These are phyloP conservation scores for Amphiprion percula DNA, from an alignment of 2,113 vertebrate species.

Conservation along the genomic window DNA sequence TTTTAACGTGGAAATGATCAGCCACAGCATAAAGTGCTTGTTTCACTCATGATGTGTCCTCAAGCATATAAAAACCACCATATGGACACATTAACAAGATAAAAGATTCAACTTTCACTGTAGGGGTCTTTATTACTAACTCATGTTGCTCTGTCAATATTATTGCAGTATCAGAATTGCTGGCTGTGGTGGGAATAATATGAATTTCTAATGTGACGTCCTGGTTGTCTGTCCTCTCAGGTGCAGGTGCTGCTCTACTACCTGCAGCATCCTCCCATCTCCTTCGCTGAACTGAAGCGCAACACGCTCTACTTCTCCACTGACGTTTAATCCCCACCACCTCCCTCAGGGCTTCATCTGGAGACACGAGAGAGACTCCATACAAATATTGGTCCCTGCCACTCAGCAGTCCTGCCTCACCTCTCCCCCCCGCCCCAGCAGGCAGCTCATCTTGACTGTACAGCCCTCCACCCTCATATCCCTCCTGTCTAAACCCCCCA, in stretches of 20 bases:
- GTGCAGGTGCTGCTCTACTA: conserved; percentile 99
- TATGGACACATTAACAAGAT: too few species aligned
- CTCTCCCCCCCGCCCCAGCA: conserved; percentile 59
- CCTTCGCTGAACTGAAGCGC: conserved; percentile 95
- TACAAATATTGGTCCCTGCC: conserved; percentile 21
- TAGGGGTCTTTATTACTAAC: too few species aligned
- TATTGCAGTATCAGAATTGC: too few species aligned
- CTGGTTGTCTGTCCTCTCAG: conserved; percentile 70
- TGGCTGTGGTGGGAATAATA: too few species aligned
- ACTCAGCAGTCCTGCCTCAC: conserved; percentile 40
- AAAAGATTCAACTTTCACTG: too few species aligned
- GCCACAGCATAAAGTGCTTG: too few species aligned
- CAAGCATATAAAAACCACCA: too few species aligned
- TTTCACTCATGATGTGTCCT: too few species aligned
- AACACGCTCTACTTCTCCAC: conserved; percentile 98
- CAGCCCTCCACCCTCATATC: conserved; percentile 44
- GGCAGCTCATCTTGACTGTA: conserved; percentile 75
- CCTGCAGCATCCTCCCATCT: conserved; percentile 96
- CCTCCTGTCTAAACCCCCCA: not conserved
- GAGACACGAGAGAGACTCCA: conserved; percentile 56
- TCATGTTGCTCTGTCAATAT: too few species aligned
- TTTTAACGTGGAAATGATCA: too few species aligned
- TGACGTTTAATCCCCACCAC: conserved; percentile 88
- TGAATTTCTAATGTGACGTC: too few species aligned
- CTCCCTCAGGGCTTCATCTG: conserved; percentile 46